Conservation (phyloP, 1,140 invertebrate species). For the Hycleus phaleratus region DNA sequence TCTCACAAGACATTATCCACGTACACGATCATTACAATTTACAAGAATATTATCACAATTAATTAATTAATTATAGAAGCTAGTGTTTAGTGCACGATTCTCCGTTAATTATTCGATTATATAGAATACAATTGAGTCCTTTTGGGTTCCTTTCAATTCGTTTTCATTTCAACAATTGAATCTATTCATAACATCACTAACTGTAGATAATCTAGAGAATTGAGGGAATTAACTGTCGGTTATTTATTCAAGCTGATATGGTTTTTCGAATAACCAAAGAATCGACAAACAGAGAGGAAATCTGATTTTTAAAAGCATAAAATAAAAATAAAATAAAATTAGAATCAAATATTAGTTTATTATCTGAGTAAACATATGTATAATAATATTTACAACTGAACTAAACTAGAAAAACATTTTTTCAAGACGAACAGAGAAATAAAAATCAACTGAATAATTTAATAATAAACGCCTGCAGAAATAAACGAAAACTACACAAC, state of each 20-base stretch:
- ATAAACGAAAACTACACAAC: slow-evolving; percentile 17
- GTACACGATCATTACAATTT: slow-evolving; percentile 12
- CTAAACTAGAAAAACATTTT: slow-evolving; percentile 17
- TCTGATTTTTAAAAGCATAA: slow-evolving; percentile 1
- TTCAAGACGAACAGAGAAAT: slow-evolving; percentile 5
- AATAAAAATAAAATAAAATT: slow-evolving; percentile 8
- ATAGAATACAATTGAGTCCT: slow-evolving; percentile 5
- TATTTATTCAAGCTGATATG: slow-evolving; percentile 5
- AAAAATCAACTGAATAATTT: neutral
- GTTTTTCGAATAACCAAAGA: neutral
- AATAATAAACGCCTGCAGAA: neutral
- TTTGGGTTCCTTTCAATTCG: too few relatives aligned
- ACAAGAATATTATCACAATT: slow-evolving; percentile 16
- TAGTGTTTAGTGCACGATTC: slow-evolving; percentile 10
- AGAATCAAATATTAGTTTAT: slow-evolving; percentile 24
- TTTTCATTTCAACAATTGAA: too few relatives aligned
- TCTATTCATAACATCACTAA: too few relatives aligned
- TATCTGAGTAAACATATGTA: slow-evolving; percentile 24
- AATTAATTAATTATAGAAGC: slow-evolving; percentile 10
- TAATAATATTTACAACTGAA: slow-evolving; percentile 25
- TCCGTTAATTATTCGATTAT: slow-evolving; percentile 7
- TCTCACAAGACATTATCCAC: slow-evolving; percentile 10
- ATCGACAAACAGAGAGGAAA: slow-evolving; percentile 7
- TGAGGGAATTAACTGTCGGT: too few relatives aligned
- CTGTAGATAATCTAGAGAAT: too few relatives aligned